Percentiles rank a stretch among this genome's conserved stretches.
Conservation (phyloP, 2,888 invertebrate species). For the Aquatica leii region DNA sequence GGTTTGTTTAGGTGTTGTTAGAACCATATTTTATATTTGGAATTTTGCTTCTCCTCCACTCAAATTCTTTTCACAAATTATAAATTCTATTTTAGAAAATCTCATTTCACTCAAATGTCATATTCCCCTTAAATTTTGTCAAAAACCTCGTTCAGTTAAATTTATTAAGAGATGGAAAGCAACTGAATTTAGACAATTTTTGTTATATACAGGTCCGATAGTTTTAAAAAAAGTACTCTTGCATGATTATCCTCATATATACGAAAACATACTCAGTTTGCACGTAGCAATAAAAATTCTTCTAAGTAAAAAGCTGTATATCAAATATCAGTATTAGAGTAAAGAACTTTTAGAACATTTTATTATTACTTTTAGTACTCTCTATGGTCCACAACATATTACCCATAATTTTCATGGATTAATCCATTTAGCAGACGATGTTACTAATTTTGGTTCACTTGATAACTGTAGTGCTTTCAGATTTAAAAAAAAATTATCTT, state of each 20-base stretch:
- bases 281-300: background rate
- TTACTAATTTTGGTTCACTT: background rate
- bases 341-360: background rate
- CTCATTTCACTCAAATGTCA: background rate
- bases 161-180: too few species aligned
- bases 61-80: background rate
- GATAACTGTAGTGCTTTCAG: background rate
- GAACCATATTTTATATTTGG: conserved; percentile 12
- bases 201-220: too few species aligned
- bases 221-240: too few species aligned
- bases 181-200: too few species aligned
- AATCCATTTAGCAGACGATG: background rate
- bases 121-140: background rate
- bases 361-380: background rate
- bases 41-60: background rate
- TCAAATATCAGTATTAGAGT: background rate
- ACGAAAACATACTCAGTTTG: background rate
- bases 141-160: too few species aligned
- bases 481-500: background rate
- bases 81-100: background rate
- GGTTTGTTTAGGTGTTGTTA: conserved; percentile 8
- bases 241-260: background rate
- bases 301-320: background rate
- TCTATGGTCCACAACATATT: background rate
- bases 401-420: background rate